These are phyloP conservation scores for Falcaria lacertinaria DNA, from an alignment of 2,888 invertebrate genomes.

Conservation along the genomic window DNA sequence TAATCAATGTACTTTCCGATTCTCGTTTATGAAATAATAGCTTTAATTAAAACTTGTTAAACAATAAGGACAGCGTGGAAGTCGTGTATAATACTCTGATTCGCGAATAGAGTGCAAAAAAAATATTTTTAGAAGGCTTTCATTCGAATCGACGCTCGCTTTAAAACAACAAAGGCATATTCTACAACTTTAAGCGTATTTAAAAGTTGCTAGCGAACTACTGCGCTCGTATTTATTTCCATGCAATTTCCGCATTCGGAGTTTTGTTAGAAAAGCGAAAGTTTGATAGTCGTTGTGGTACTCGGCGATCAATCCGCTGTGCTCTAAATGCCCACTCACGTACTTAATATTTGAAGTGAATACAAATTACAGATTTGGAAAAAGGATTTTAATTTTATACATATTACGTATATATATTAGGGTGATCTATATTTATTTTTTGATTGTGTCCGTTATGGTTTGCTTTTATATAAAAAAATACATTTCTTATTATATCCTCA, in stretches of 20 bases:
- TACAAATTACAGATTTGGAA: too few relatives aligned
- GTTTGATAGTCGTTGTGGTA: slow-evolving; percentile 41
- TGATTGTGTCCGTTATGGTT: too few relatives aligned
- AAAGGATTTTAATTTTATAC: too few relatives aligned
- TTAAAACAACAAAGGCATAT: slow-evolving; percentile 65
- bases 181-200: slow-evolving; percentile 47
- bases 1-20: slow-evolving; percentile 18
- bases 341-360: too few relatives aligned
- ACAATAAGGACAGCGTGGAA: slow-evolving; percentile 21
- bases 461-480: too few relatives aligned
- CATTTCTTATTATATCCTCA: too few relatives aligned
- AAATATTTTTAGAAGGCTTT: slow-evolving; percentile 43
- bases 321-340: too few relatives aligned
- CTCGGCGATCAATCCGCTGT: slow-evolving; percentile 25
- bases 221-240: slow-evolving; percentile 59
- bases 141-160: slow-evolving; percentile 44
- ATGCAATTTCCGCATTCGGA: slow-evolving; percentile 58
- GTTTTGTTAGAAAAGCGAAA: slow-evolving; percentile 61
- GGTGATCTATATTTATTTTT: too few relatives aligned
- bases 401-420: too few relatives aligned
- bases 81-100: slow-evolving; percentile 29
- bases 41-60: slow-evolving; percentile 22
- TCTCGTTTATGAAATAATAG: slow-evolving; percentile 7
- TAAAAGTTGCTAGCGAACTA: slow-evolving; percentile 60
- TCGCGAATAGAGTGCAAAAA: slow-evolving; percentile 13